phyloP scores from a whole-genome alignment of 2,888 invertebrate genomes.

The Eristalis tenax region DNA sequence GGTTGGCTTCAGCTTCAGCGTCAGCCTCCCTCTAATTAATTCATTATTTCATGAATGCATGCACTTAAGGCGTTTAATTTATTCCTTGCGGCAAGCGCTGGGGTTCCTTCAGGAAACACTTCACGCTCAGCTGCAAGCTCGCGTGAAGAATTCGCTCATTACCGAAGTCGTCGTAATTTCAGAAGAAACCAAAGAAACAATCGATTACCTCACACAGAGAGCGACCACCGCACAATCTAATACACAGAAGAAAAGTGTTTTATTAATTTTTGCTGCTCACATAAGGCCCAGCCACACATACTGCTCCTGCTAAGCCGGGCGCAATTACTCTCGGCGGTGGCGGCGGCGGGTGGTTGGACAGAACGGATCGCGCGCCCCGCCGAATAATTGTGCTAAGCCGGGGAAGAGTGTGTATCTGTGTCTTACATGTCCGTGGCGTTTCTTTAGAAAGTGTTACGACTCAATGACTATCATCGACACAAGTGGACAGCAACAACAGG shows the following conservation, averaged over 20 bases:
- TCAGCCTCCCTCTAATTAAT: neutral
- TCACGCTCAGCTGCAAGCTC: conserved; percentile 44
- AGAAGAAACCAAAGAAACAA: conserved; percentile 3
- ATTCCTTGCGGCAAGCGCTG: conserved; percentile 26
- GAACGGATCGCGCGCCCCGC: conserved; percentile 31
- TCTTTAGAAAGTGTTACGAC: conserved; percentile 64
- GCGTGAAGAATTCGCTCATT: conserved; percentile 7
- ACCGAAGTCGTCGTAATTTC: conserved; percentile 3
- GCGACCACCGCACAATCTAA: neutral
- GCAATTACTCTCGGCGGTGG: conserved; percentile 20
- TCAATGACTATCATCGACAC: conserved; percentile 48
- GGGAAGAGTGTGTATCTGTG: conserved; percentile 5
- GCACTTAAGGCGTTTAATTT: conserved; percentile 10
- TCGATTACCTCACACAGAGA: conserved; percentile 26
- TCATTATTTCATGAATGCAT: neutral
- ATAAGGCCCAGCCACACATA: conserved; percentile 8
- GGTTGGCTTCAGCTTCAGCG: no score
- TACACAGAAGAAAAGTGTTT: conserved; percentile 42
- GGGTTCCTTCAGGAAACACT: conserved; percentile 47
- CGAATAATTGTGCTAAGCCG: conserved; percentile 36
- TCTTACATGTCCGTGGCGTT: conserved; percentile 23
- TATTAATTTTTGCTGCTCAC: conserved; percentile 26
- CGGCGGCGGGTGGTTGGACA: conserved; percentile 36
- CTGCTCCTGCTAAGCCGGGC: conserved; percentile 41
- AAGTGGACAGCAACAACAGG: conserved; percentile 58